Conservation (phyloP, 2,888 invertebrate species). For the Andrena dorsata region DNA sequence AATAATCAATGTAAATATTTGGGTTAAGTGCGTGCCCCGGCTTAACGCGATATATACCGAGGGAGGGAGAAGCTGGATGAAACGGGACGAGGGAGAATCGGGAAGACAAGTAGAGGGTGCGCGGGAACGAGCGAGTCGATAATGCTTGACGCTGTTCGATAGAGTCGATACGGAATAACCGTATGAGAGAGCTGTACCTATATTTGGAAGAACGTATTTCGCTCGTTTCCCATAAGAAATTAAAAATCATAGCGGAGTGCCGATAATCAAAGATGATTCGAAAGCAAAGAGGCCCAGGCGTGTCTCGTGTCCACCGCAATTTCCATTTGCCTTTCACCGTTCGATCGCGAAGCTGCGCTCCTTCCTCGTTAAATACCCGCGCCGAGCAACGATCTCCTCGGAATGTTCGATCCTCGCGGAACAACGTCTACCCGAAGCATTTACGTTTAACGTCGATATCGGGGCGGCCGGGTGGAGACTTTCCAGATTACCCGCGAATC, state of each 20-base stretch:
- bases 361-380: neutral
- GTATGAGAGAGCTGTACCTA: no score
- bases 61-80: neutral
- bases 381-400: neutral
- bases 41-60: neutral
- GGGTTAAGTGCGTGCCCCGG: constrained; percentile 44
- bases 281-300: neutral
- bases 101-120: neutral
- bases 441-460: constrained; percentile 29
- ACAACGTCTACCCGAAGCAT: neutral
- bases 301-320: neutral
- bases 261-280: neutral
- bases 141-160: constrained; percentile 1
- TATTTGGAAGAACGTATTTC: no score
- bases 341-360: neutral
- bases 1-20: constrained; percentile 55
- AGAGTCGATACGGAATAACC: constrained; percentile 4
- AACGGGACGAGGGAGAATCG: constrained; percentile 6
- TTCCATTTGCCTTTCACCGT: constrained; percentile 2
- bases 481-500: constrained; percentile 27
- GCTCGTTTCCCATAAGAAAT: neutral
- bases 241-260: neutral
- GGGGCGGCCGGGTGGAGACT: neutral
- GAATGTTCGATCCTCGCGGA: neutral
- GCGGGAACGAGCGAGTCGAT: neutral